These are phyloP conservation scores for Dasyurus viverrinus DNA, from an alignment of 2,113 vertebrate species.

Conservation along the genomic window DNA sequence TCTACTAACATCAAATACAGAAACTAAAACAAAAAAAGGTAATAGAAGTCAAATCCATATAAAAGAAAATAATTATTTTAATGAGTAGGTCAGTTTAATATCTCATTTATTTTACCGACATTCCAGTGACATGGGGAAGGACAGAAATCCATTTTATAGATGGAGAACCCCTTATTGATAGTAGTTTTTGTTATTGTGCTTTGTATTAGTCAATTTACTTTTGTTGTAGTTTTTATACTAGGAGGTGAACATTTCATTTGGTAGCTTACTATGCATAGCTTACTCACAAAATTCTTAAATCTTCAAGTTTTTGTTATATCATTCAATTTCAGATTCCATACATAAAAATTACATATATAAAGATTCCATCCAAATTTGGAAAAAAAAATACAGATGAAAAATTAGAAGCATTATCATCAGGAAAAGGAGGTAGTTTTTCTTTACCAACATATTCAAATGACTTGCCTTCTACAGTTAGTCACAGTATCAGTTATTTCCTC, in stretches of 20 bases:
- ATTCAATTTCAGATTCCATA: background rate
- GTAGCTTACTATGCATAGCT: background rate
- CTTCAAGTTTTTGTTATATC: background rate
- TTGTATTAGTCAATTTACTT: background rate
- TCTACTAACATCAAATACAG: slow-evolving; percentile 20
- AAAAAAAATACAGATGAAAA: background rate
- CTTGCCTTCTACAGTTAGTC: background rate
- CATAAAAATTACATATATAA: background rate
- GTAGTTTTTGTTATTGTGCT: background rate
- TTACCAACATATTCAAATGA: background rate
- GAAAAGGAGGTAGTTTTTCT: background rate
- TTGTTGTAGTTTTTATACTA: background rate
- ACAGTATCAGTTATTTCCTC: background rate
- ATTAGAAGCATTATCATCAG: background rate
- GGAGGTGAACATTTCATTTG: background rate
- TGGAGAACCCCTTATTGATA: slow-evolving; percentile 17
- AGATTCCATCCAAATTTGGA: background rate
- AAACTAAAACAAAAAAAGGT: slow-evolving; percentile 35
- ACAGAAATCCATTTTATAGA: background rate
- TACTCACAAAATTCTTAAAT: background rate
- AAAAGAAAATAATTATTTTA: background rate
- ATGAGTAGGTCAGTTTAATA: slow-evolving; percentile 43
- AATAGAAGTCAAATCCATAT: background rate
- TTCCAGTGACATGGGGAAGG: background rate
- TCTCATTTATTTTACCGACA: slow-evolving; percentile 39